Conservation (phyloP, 1,140 invertebrate genomes). For the Odontomachus brunneus region DNA sequence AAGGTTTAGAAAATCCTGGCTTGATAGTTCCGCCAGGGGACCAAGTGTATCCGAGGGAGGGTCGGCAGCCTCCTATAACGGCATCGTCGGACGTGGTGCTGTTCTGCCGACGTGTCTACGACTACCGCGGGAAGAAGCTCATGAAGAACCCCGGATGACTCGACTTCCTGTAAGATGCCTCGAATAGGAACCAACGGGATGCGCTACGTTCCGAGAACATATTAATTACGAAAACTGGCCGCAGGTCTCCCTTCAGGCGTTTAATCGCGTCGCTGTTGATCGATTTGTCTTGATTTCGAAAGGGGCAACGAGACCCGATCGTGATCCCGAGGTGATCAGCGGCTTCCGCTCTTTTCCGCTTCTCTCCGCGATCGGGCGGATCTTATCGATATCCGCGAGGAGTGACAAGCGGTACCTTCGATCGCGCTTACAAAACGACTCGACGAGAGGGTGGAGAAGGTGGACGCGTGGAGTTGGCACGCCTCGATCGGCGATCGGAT, state of each 20-base stretch:
- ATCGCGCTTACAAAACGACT: background rate
- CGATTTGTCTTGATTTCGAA: conserved; percentile 65
- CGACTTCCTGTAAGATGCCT: conserved; percentile 78
- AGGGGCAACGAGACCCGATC: conserved; percentile 31
- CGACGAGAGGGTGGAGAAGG: conserved; percentile 8
- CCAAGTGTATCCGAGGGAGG: conserved; percentile 85
- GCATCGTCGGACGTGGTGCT: conserved; percentile 95
- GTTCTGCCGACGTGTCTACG: conserved; percentile 97
- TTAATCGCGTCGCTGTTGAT: conserved; percentile 50
- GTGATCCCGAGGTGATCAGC: conserved; percentile 16
- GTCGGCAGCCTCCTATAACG: conserved; percentile 89
- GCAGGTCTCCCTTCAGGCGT: conserved; percentile 76
- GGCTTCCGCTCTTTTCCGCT: background rate
- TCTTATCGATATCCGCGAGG: background rate
- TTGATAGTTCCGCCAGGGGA: conserved; percentile 87
- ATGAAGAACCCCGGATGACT: conserved; percentile 89
- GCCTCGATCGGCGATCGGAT: conserved; percentile 28
- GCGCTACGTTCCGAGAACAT: conserved; percentile 72
- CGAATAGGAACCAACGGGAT: conserved; percentile 76
- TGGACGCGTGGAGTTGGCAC: background rate
- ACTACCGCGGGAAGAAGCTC: conserved; percentile 94
- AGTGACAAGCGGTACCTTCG: background rate
- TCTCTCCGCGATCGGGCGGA: background rate
- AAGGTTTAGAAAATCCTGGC: conserved; percentile 86
- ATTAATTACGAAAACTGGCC: conserved; percentile 78